Percentiles rank a stretch among this genome's conserved stretches.
Conservation (phyloP, 2,888 invertebrate genomes). For the Lottia scabra region DNA sequence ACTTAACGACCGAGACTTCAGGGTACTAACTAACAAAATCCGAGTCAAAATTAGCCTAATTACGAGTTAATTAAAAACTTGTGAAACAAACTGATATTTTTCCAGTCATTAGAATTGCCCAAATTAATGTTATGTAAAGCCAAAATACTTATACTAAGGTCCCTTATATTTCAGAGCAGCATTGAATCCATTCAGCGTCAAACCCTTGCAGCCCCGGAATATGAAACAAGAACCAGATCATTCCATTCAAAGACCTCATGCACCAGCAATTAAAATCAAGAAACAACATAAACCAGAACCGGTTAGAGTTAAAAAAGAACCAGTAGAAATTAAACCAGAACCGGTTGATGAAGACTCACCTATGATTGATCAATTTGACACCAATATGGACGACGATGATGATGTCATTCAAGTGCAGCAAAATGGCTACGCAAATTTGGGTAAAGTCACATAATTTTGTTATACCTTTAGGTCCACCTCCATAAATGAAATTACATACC, state of each 20-base stretch:
- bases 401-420: conserved; percentile 20
- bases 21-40: no score
- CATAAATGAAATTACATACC: no score
- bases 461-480: no score
- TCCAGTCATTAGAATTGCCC: no score
- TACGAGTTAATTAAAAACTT: no score
- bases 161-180: conserved; percentile 43
- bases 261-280: not conserved
- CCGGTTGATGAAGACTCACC: conserved; percentile 21
- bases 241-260: not conserved
- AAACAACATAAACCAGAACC: conserved; percentile 9
- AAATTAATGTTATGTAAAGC: no score
- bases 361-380: conserved; percentile 34
- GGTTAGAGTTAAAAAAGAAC: conserved; percentile 21
- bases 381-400: conserved; percentile 29
- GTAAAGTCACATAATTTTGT: no score
- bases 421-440: not conserved
- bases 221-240: not conserved
- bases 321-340: conserved; percentile 14
- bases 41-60: no score
- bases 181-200: conserved; percentile 53
- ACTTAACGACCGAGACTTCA: no score
- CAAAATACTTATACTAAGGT: no score
- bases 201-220: conserved; percentile 12
- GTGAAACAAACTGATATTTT: no score